phyloP scores from a whole-genome alignment of 1,140 invertebrate genomes.

The Bombus pascuorum region DNA sequence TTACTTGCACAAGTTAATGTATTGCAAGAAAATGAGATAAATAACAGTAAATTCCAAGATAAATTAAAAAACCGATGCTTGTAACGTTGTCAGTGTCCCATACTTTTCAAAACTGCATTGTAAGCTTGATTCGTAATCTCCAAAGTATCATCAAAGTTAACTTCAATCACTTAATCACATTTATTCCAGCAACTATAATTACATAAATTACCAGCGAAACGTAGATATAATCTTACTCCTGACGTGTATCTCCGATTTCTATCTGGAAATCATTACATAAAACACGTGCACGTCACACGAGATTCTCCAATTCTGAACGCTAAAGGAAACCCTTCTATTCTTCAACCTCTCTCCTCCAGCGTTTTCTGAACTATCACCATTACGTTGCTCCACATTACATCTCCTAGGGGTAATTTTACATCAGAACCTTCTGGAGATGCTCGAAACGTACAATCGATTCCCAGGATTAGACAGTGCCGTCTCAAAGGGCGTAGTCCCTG shows the following conservation, averaged over 20 bases:
- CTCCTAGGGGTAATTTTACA: not conserved
- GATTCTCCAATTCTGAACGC: not conserved
- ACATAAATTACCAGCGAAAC: too few species aligned
- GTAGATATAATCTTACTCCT: too few species aligned
- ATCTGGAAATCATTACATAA: not conserved
- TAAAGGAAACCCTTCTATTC: not conserved
- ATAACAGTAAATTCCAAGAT: too few species aligned
- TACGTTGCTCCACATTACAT: not conserved
- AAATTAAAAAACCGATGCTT: too few species aligned
- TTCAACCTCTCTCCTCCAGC: not conserved
- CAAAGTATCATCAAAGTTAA: too few species aligned
- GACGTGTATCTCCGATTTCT: not conserved
- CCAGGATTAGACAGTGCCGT: slow-evolving; percentile 1
- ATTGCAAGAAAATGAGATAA: too few species aligned
- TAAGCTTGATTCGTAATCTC: too few species aligned
- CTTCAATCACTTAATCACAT: too few species aligned
- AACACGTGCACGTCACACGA: not conserved
- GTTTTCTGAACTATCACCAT: not conserved
- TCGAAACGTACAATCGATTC: slow-evolving; percentile 14
- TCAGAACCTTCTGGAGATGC: not conserved
- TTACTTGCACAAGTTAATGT: too few species aligned
- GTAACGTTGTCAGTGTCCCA: too few species aligned
- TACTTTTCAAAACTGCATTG: too few species aligned
- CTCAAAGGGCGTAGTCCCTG: slow-evolving; percentile 1
- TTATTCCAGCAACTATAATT: too few species aligned